Evolutionary conservation across 2,113 vertebrate species (phyloP).

Genomic region (Ranitomeya imitator): DNA sequence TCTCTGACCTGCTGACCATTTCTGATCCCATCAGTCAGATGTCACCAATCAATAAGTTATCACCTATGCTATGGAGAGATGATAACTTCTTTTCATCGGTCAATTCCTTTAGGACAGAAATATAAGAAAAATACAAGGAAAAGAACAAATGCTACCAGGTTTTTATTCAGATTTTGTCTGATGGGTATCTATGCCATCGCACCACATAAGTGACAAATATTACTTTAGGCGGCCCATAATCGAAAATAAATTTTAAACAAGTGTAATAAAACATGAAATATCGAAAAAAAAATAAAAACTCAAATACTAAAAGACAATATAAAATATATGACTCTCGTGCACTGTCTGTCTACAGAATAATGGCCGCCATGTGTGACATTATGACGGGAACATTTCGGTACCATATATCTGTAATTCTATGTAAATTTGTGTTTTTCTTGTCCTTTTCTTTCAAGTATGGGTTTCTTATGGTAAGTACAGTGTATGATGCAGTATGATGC

Average conservation of each 20-base stretch:
- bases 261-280: background rate
- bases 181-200: background rate
- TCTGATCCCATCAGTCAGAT: no score
- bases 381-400: background rate
- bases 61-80: no score
- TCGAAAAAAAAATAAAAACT: background rate
- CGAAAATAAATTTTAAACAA: background rate
- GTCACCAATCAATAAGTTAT: no score
- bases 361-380: background rate
- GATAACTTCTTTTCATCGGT: no score
- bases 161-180: background rate
- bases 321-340: background rate
- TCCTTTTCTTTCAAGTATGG: slow-evolving; percentile 40
- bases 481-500: background rate
- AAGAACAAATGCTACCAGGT: background rate
- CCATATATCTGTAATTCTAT: slow-evolving; percentile 33
- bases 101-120: no score
- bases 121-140: no score
- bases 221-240: background rate
- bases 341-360: slow-evolving; percentile 9
- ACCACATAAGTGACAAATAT: background rate
- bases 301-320: background rate
- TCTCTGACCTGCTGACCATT: no score
- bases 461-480: slow-evolving; percentile 50
- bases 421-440: slow-evolving; percentile 47